phyloP scores from a whole-genome alignment of 1,140 invertebrate genomes.

The Propsilocerus akamusi region DNA sequence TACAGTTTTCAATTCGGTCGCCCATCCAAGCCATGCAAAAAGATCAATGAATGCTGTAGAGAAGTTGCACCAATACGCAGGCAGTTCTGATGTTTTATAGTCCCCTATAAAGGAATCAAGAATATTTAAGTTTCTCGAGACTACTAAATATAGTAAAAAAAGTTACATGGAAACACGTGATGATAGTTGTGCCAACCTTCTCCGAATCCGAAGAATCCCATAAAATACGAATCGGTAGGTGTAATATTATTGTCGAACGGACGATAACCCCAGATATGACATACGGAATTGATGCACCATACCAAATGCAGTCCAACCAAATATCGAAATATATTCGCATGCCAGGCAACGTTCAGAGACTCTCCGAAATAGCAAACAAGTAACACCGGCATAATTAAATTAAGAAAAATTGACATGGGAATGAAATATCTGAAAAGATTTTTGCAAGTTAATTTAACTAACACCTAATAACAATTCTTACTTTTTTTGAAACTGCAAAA shows the following conservation, averaged over 20 bases:
- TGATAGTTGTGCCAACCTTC: conserved; percentile 53
- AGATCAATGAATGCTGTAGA: conserved; percentile 61
- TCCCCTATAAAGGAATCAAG: conserved; percentile 66
- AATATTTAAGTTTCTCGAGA: not conserved
- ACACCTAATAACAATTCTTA: too few relatives aligned
- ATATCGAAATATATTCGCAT: conserved; percentile 29
- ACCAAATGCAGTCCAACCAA: conserved; percentile 41
- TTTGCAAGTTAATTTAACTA: too few relatives aligned
- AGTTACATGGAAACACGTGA: conserved; percentile 64
- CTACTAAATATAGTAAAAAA: conserved; percentile 32
- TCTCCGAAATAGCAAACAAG: conserved; percentile 38
- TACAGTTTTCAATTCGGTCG: conserved; percentile 41
- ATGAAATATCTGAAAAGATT: too few relatives aligned
- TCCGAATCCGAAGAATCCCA: not conserved
- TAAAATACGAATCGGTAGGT: not conserved
- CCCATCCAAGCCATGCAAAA: conserved; percentile 36
- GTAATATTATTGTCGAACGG: conserved; percentile 26
- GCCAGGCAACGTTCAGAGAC: conserved; percentile 23
- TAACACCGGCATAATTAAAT: conserved; percentile 49
- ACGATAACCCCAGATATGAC: conserved; percentile 26
- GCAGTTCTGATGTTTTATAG: conserved; percentile 45
- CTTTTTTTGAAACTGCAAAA: conserved; percentile 52
- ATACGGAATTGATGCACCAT: conserved; percentile 53
- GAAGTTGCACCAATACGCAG: conserved; percentile 42
- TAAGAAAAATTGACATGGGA: conserved; percentile 31